Percentiles rank a stretch among this genome's conserved stretches.
phyloP scores from a whole-genome alignment of 2,113 vertebrate genomes.

The Origma solitaria region DNA sequence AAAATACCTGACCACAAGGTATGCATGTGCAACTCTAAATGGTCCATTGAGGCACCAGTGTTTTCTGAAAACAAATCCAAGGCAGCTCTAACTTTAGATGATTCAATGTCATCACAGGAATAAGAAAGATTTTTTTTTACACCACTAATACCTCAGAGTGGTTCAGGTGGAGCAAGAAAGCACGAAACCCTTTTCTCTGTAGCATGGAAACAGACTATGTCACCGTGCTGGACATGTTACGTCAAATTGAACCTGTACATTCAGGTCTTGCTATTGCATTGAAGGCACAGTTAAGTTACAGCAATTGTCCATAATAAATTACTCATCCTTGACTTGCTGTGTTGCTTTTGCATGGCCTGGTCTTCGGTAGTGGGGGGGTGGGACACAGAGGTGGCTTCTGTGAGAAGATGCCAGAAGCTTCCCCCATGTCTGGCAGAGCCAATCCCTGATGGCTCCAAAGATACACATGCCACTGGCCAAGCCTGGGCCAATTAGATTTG shows the following conservation, averaged over 20 bases:
- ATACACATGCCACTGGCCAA: not conserved
- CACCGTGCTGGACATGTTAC: not conserved
- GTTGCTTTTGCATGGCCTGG: not conserved
- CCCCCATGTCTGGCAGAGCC: not conserved
- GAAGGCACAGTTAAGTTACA: not conserved
- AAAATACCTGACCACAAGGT: not conserved
- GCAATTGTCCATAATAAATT: not conserved
- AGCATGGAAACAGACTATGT: fast-evolving
- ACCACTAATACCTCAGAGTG: not conserved
- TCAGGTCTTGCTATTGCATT: not conserved
- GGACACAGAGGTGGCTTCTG: not conserved
- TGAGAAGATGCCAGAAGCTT: not conserved
- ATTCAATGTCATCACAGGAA: not conserved
- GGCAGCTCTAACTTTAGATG: not conserved
- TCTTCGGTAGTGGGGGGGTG: not conserved
- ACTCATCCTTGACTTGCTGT: not conserved
- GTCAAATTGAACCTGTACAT: not conserved
- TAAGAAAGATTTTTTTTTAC: not conserved
- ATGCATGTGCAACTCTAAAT: not conserved
- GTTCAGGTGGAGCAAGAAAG: not conserved
- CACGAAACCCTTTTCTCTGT: not conserved
- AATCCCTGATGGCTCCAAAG: not conserved
- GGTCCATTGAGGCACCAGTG: not conserved
- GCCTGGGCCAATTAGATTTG: not conserved
- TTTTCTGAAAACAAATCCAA: not conserved